These are phyloP conservation scores for Periophthalmus modestus DNA, from an alignment of 2,113 vertebrate genomes.

Conservation along the genomic window DNA sequence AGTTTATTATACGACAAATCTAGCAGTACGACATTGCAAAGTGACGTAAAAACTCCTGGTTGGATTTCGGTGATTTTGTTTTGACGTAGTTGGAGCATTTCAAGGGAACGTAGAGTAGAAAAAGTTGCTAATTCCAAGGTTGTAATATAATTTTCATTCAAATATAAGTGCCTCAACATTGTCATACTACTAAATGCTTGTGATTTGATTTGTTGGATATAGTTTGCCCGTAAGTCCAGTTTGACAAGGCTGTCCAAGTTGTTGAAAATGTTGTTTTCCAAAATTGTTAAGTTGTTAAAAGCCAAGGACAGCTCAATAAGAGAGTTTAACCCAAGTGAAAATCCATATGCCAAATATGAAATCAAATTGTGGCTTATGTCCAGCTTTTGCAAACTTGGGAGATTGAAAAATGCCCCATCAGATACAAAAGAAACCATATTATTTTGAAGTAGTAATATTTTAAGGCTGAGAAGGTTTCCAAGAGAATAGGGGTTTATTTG, in stretches of 20 bases:
- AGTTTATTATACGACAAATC: background rate
- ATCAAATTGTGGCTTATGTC: background rate
- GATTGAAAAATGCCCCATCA: background rate
- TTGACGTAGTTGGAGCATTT: background rate
- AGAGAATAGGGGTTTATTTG: background rate
- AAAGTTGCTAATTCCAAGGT: background rate
- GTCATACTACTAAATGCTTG: conserved; percentile 1
- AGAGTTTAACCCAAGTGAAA: background rate
- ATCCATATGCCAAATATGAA: background rate
- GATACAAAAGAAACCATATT: background rate
- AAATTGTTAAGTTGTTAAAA: background rate
- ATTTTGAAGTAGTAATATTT: background rate
- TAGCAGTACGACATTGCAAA: background rate
- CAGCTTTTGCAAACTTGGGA: background rate
- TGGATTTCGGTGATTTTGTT: conserved; percentile 1
- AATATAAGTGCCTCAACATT: background rate
- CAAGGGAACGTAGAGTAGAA: conserved; percentile 1
- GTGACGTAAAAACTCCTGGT: background rate
- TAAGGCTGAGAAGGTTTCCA: background rate
- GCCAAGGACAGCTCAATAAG: background rate
- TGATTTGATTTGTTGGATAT: background rate
- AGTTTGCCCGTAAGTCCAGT: background rate
- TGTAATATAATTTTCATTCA: background rate
- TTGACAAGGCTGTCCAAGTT: conserved; percentile 1
- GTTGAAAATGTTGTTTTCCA: background rate